phyloP scores from a whole-genome alignment of 2,113 vertebrate species.

The Phalacrocorax aristotelis region DNA sequence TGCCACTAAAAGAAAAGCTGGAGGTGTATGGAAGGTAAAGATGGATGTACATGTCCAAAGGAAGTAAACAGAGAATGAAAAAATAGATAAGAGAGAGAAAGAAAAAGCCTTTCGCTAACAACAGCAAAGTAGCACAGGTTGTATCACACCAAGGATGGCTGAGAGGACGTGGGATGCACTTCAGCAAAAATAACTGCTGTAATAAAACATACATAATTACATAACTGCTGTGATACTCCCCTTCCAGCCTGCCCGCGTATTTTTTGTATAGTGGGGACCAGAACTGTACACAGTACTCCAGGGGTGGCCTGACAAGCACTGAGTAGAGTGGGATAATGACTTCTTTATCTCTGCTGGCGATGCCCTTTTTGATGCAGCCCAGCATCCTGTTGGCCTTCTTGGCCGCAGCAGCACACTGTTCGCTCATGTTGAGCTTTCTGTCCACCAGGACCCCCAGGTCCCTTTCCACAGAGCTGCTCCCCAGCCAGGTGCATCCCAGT shows the following conservation, averaged over 20 bases:
- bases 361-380: not conserved
- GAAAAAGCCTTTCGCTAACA: not conserved
- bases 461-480: not conserved
- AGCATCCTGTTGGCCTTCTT: not conserved
- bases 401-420: not conserved
- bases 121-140: not conserved
- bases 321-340: not conserved
- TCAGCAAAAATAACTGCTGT: not conserved
- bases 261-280: not conserved
- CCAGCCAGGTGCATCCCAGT: not conserved
- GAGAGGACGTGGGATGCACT: not conserved
- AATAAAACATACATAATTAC: not conserved
- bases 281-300: not conserved
- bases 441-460: not conserved
- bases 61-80: not conserved
- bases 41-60: rapidly evolving
- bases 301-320: not conserved
- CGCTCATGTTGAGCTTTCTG: not conserved
- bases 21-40: not conserved
- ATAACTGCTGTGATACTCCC: not conserved
- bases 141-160: not conserved
- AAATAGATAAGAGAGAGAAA: not conserved
- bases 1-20: not conserved
- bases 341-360: not conserved
- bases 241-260: not conserved